Conservation (phyloP, 2,113 vertebrate genomes). For the Oryctolagus cuniculus region mOryCun1.1 NC_091436.1:168542501-168543000, state of each 20-base stretch:
- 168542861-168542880: background rate
- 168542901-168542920: background rate
- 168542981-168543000: background rate
- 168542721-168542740: too few relatives aligned
- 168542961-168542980: background rate
- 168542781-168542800: background rate
- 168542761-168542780: background rate
- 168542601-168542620: too few relatives aligned
- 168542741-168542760: background rate
- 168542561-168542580: too few relatives aligned
- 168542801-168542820: background rate
- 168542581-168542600: too few relatives aligned
- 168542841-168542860: background rate
- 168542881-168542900: background rate
- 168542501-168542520: too few relatives aligned
- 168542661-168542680: too few relatives aligned
- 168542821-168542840: background rate
- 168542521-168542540: too few relatives aligned
- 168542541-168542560: too few relatives aligned
- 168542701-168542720: too few relatives aligned
- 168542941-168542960: background rate
- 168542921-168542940: background rate
- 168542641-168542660: too few relatives aligned
- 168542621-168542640: too few relatives aligned
- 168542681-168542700: too few relatives aligned